A percentile compares a stretch with the other conserved stretches of the same genome.
These are phyloP conservation scores for Diarsia dahlii DNA, from an alignment of 2,888 invertebrate species.

Conservation along the genomic window DNA sequence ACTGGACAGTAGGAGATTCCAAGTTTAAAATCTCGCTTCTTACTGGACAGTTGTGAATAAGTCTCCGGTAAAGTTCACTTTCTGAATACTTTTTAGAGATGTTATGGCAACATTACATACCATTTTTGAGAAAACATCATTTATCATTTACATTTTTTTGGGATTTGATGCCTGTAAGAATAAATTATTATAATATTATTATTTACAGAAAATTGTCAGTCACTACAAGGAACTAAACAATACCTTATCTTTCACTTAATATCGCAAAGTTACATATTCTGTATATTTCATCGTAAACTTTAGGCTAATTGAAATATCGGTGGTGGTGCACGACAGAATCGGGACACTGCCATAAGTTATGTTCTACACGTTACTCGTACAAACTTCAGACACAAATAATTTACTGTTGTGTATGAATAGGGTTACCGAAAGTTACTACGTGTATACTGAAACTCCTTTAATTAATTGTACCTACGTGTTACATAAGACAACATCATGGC, in stretches of 20 bases:
- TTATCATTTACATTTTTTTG: no score
- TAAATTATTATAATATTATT: no score
- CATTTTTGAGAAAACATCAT: no score
- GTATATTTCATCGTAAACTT: constrained; percentile 1
- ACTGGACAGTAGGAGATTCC: no score
- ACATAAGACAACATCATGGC: no score
- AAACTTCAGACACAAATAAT: background rate
- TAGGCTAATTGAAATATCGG: background rate
- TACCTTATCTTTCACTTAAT: background rate
- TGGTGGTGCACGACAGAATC: background rate
- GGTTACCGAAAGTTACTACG: background rate
- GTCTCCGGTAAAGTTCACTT: no score
- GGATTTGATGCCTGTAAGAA: no score
- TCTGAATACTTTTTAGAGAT: no score
- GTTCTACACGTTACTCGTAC: background rate
- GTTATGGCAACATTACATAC: no score
- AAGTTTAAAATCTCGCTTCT: no score
- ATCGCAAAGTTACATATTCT: background rate
- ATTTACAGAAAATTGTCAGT: background rate
- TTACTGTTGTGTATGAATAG: background rate
- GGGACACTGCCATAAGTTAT: background rate
- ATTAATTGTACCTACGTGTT: background rate
- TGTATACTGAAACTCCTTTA: background rate
- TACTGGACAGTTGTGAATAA: no score
- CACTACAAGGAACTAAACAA: background rate